Conservation (phyloP, 2,797 vertebrate genomes). For the Propithecus deckenii region DNA sequence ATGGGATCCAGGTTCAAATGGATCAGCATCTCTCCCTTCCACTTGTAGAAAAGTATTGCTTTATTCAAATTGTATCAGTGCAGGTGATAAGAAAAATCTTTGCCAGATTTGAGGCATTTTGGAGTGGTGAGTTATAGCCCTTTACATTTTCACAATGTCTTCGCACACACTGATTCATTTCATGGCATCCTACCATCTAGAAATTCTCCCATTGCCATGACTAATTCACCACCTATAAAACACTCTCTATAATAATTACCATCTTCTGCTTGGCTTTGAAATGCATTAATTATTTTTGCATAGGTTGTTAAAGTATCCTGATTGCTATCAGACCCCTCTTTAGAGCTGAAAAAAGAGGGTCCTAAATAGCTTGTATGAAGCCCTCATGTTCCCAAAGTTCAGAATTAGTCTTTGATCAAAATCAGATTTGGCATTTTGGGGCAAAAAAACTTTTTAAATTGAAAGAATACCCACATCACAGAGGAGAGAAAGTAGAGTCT, state of each 20-base stretch:
- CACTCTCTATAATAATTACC: conserved; percentile 19
- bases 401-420: conserved; percentile 53
- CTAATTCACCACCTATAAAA: conserved; percentile 12
- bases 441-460: background rate
- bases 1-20: background rate
- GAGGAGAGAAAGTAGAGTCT: background rate
- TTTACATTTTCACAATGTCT: background rate
- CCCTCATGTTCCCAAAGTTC: conserved; percentile 22
- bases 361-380: conserved; percentile 13
- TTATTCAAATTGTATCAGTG: background rate
- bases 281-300: conserved; percentile 55
- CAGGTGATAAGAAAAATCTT: background rate
- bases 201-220: conserved; percentile 20
- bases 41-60: background rate
- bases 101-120: background rate
- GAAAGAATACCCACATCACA: background rate
- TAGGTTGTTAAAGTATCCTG: conserved; percentile 21
- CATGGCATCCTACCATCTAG: background rate
- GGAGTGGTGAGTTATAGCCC: background rate
- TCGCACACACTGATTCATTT: background rate
- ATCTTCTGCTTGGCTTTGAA: conserved; percentile 45
- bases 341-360: conserved; percentile 6
- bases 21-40: background rate
- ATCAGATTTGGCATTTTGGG: background rate
- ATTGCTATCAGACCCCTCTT: conserved; percentile 1